phyloP scores from a whole-genome alignment of 2,113 vertebrate species.

The Peromyscus californicus region DNA sequence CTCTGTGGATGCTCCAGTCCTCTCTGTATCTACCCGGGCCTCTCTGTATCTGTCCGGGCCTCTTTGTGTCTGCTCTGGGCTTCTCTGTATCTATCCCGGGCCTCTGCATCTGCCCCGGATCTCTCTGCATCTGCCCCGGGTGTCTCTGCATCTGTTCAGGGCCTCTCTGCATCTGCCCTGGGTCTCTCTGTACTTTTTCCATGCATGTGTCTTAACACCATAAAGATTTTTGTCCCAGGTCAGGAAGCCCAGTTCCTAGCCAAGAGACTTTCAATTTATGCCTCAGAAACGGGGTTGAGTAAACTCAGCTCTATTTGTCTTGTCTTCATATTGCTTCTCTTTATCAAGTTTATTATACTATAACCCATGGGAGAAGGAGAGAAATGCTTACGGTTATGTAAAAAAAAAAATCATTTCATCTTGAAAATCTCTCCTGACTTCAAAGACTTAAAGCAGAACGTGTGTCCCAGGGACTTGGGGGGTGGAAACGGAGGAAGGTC shows the following conservation, averaged over 20 bases:
- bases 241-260: background rate
- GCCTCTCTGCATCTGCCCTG: no score
- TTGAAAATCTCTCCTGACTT: background rate
- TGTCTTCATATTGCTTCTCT: background rate
- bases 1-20: background rate
- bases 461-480: background rate
- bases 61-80: no score
- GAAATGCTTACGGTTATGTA: background rate
- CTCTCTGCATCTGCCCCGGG: no score
- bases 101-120: no score
- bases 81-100: accelerated
- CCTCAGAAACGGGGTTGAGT: accelerated
- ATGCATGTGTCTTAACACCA: accelerated
- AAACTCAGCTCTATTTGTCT: accelerated
- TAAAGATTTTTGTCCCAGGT: no score
- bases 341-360: background rate
- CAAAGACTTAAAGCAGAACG: background rate
- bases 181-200: background rate
- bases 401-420: background rate
- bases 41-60: background rate
- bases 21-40: background rate
- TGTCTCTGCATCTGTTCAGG: no score
- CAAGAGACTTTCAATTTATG: accelerated
- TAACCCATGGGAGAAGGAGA: background rate
- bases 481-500: accelerated